phyloP scores from a whole-genome alignment of 2,888 invertebrate genomes.

The Athripsodes cinereus region DNA sequence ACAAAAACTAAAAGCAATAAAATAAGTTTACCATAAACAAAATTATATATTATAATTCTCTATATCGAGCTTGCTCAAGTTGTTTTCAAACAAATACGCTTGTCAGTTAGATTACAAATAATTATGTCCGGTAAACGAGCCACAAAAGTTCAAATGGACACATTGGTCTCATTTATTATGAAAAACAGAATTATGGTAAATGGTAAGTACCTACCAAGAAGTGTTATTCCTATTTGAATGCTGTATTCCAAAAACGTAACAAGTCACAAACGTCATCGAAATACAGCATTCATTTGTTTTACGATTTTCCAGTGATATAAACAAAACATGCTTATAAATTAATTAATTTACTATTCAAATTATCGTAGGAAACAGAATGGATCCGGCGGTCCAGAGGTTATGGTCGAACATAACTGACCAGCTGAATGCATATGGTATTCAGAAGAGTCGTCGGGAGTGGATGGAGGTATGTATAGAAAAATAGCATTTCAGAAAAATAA shows the following conservation, averaged over 20 bases:
- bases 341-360: background rate
- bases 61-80: too few species aligned
- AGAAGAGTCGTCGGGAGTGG: conserved; percentile 1
- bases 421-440: background rate
- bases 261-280: too few species aligned
- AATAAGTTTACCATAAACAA: too few species aligned
- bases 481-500: background rate
- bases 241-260: too few species aligned
- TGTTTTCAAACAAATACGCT: too few species aligned
- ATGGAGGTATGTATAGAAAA: conserved; percentile 6
- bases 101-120: too few species aligned
- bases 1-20: too few species aligned
- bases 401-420: conserved; percentile 1
- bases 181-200: background rate
- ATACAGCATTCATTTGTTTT: too few species aligned
- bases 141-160: background rate
- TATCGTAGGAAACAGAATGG: background rate
- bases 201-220: background rate
- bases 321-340: background rate
- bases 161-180: background rate
- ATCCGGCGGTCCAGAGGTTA: background rate
- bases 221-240: background rate
- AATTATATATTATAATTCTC: too few species aligned
- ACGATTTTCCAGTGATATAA: too few species aligned
- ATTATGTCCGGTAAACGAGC: background rate